Evolutionary conservation across 1,140 invertebrate genomes (phyloP).

Genomic region (Protaetia brevitarsis): DNA sequence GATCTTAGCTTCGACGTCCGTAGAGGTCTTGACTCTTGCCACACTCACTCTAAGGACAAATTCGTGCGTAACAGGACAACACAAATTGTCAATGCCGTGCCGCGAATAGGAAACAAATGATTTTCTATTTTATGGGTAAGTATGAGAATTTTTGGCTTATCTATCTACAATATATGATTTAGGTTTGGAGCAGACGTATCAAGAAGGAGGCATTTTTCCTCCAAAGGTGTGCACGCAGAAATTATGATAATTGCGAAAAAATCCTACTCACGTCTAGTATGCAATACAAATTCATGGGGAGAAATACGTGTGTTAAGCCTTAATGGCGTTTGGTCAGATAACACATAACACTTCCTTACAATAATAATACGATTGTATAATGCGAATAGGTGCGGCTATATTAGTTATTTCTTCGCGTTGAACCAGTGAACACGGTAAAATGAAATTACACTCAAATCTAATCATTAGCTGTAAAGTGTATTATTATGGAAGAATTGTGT

Average conservation of each 20-base stretch:
- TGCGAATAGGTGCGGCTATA: too few relatives aligned
- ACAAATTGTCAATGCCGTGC: background rate
- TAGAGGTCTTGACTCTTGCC: conserved; percentile 20
- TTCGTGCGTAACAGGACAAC: conserved; percentile 21
- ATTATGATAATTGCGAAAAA: background rate
- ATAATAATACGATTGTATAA: too few relatives aligned
- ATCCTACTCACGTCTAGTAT: background rate
- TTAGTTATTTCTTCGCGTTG: too few relatives aligned
- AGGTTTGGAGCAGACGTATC: background rate
- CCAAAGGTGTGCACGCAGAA: background rate
- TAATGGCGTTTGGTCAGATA: too few relatives aligned
- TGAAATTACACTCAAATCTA: too few relatives aligned
- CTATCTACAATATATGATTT: background rate
- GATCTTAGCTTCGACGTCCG: conserved; percentile 13
- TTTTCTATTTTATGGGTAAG: conserved; percentile 1
- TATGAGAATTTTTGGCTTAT: conserved; percentile 1
- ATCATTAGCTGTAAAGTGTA: too few relatives aligned
- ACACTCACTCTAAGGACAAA: conserved; percentile 15
- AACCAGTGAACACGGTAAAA: too few relatives aligned
- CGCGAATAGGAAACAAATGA: conserved; percentile 4
- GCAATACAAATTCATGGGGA: too few relatives aligned
- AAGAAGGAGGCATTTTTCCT: background rate
- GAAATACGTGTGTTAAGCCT: background rate
- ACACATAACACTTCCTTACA: too few relatives aligned
- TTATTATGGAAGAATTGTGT: too few relatives aligned